Percentiles rank a stretch among this genome's conserved stretches.
Conservation (phyloP, 2,797 vertebrate genomes). For the Miopithecus talapoin region DNA sequence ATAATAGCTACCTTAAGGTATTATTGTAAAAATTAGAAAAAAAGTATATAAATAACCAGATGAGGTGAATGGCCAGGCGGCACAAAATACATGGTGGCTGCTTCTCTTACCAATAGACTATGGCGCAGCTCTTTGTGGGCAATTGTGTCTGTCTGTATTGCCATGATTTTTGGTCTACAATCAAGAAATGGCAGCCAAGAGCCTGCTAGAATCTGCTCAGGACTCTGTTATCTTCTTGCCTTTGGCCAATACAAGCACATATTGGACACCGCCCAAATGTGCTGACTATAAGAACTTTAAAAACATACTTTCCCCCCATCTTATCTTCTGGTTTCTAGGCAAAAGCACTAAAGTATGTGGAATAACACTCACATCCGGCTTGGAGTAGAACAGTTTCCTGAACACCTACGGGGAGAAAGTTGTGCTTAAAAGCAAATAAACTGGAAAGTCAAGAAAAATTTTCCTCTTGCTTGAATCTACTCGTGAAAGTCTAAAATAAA, state of each 20-base stretch:
- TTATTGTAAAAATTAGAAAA: neutral
- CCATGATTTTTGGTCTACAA: neutral
- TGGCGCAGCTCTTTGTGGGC: neutral
- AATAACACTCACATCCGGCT: slow-evolving; percentile 53
- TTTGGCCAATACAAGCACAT: neutral
- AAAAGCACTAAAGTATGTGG: slow-evolving; percentile 38
- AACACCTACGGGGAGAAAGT: slow-evolving; percentile 47
- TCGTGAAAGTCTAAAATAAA: slow-evolving; percentile 33
- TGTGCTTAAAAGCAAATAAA: slow-evolving; percentile 43
- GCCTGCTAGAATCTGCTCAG: neutral
- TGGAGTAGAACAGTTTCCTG: slow-evolving; percentile 20
- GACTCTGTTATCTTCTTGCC: neutral
- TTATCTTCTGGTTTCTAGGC: slow-evolving; percentile 68
- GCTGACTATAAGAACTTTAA: slow-evolving; percentile 50
- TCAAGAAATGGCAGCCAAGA: neutral
- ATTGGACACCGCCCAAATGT: slow-evolving; percentile 47
- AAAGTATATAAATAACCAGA: neutral
- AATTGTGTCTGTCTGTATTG: neutral
- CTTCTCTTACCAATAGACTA: neutral
- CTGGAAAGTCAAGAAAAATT: slow-evolving; percentile 15
- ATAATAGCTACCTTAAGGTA: neutral
- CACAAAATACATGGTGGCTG: neutral
- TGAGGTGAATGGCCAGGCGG: neutral
- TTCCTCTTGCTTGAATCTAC: neutral
- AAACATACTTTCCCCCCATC: slow-evolving; percentile 41